Conservation (phyloP, 1,140 invertebrate genomes). For the Anagrus nilaparvatae region DNA sequence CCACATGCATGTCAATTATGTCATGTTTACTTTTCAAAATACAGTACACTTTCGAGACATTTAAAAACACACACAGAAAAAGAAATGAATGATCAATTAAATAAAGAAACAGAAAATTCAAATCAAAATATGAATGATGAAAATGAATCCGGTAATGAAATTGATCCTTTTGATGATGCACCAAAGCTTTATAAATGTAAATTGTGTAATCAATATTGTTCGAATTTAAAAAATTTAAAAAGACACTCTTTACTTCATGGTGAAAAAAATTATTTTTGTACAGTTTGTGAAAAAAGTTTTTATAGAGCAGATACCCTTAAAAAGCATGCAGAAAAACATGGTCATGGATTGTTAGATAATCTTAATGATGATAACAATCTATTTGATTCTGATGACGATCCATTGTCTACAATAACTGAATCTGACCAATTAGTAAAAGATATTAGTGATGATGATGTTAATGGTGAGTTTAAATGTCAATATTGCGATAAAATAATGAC, state of each 20-base stretch:
- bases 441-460: conserved; percentile 30
- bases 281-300: conserved; percentile 40
- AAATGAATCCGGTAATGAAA: conserved; percentile 18
- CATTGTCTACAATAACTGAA: conserved; percentile 21
- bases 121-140: conserved; percentile 33
- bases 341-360: conserved; percentile 34
- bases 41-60: conserved; percentile 27
- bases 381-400: conserved; percentile 29
- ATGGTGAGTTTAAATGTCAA: conserved; percentile 34
- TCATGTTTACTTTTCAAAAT: conserved; percentile 29
- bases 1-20: conserved; percentile 32
- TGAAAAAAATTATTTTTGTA: conserved; percentile 40
- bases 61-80: conserved; percentile 29
- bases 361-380: conserved; percentile 31
- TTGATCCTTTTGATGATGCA: conserved; percentile 29
- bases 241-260: conserved; percentile 36
- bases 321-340: conserved; percentile 35
- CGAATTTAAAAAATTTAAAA: conserved; percentile 36
- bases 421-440: conserved; percentile 28
- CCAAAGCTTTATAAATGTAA: conserved; percentile 37
- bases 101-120: conserved; percentile 15
- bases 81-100: too few species aligned
- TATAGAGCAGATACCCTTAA: conserved; percentile 39
- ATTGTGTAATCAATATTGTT: conserved; percentile 36
- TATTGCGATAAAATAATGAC: conserved; percentile 37